These are phyloP conservation scores for Luidia sarsii DNA, from an alignment of 53 echinoderm and acorn worm genomes.

Conservation along the genomic window DNA sequence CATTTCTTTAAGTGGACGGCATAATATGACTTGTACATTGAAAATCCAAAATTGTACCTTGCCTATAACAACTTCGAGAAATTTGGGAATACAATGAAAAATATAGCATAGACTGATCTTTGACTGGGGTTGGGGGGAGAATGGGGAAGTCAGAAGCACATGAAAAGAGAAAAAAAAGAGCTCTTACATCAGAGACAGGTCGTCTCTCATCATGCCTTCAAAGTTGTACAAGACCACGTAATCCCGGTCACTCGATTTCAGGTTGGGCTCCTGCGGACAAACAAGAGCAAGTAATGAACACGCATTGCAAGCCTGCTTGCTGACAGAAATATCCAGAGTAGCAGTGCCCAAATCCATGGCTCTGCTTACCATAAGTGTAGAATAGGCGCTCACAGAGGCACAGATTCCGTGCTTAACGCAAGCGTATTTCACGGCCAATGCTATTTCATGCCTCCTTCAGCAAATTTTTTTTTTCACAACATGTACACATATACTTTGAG, in stretches of 20 bases:
- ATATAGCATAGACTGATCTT: no score
- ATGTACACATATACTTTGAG: no score
- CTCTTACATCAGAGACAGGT: constrained; percentile 80
- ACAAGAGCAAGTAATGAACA: neutral
- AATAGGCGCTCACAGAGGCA: no score
- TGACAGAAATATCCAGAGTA: no score
- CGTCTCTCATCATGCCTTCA: constrained; percentile 91
- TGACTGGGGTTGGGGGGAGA: no score
- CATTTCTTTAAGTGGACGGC: no score
- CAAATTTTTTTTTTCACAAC: no score
- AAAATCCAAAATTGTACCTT: neutral
- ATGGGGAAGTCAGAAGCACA: neutral
- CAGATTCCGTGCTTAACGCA: no score
- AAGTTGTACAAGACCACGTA: constrained; percentile 88
- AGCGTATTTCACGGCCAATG: no score
- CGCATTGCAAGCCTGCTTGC: neutral
- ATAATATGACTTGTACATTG: neutral
- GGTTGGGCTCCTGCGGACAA: constrained; percentile 13
- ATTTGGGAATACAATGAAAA: neutral
- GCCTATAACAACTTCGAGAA: neutral
- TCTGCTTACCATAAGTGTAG: no score
- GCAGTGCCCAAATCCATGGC: no score
- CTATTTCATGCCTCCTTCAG: no score
- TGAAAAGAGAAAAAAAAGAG: neutral
- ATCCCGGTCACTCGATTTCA: constrained; percentile 41